Conservation (phyloP, 1,140 invertebrate species). For the Drosophila oshimai region DNA sequence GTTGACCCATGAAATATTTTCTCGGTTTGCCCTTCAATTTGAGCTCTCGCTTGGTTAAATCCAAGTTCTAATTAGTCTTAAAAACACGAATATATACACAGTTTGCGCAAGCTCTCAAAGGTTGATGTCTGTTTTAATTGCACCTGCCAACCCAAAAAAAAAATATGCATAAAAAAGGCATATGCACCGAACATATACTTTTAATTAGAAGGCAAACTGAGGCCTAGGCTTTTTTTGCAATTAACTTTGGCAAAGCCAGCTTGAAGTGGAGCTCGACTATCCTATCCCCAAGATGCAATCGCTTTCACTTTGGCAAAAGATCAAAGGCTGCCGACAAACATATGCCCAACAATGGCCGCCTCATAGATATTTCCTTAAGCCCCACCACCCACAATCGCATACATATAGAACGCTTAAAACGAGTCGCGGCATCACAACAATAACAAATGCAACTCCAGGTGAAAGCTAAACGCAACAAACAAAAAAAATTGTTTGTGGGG, state of each 20-base stretch:
- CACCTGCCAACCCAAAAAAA: slow-evolving; percentile 22
- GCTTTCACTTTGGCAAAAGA: slow-evolving; percentile 77
- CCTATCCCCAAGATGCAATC: slow-evolving; percentile 58
- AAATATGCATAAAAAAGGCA: slow-evolving; percentile 10
- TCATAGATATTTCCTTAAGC: slow-evolving; percentile 51
- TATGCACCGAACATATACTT: slow-evolving; percentile 36
- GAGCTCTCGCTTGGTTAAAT: slow-evolving; percentile 1
- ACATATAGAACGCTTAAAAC: slow-evolving; percentile 58
- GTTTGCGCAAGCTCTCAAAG: slow-evolving; percentile 9
- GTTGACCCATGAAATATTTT: neutral
- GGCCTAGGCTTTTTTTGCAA: slow-evolving; percentile 55
- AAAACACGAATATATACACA: slow-evolving; percentile 14
- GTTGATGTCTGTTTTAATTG: slow-evolving; percentile 63
- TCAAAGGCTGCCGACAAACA: slow-evolving; percentile 65
- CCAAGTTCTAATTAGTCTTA: slow-evolving; percentile 37
- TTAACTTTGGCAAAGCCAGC: slow-evolving; percentile 63
- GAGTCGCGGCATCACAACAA: slow-evolving; percentile 55
- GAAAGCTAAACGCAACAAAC: slow-evolving; percentile 50
- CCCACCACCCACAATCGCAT: neutral
- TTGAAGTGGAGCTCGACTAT: slow-evolving; percentile 38
- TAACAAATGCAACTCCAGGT: slow-evolving; percentile 67
- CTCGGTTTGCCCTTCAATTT: slow-evolving; percentile 26
- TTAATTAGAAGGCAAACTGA: slow-evolving; percentile 63
- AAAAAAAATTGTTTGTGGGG: slow-evolving; percentile 21
- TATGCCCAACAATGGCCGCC: slow-evolving; percentile 68